Evolutionary conservation across 2,888 invertebrate genomes (phyloP), one percentile per base, ranked within the genome.

Genomic region (Clanis bilineata): DNA sequence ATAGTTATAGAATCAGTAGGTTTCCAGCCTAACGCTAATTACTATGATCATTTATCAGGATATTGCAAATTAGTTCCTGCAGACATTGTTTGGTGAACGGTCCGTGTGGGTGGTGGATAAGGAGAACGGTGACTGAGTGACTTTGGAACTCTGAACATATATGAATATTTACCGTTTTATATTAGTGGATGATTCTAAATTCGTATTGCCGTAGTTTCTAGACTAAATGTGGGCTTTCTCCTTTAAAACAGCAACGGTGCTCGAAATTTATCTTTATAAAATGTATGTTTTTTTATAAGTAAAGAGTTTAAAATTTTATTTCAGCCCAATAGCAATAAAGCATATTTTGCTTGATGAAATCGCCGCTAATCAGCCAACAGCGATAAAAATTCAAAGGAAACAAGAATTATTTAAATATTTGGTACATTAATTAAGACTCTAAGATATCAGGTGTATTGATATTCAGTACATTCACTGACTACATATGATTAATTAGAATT

Each of bases 21-120:
- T 58, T 38, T 25, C 10, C 23, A 47, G 47, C 38, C 23, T 51
- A 7, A 28, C 22, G 15, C 25, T 25, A 39, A 47, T 66, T 69
- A 62, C 56, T 64, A 62, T 25, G 55, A 61, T 58, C 60, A 57
- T 62, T 36, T 61, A 71, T 68, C 70, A 67, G 67, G 70, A 69
- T 60, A 66, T 69, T 64, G 64, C 59, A 63, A 68, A 68, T 69
- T 56, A 65, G 65, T 68, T 69, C 70, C 65, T 67, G 63, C 58
- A 59, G 58, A 56, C 59, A 58, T 54, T 41, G 56, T 56, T 43
- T 56, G 56, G 63, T 58, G 58, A 59, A 62, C 44, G 45, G 61
- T 18, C 60, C 56, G 62, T 58, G 67, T 62, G 60, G 66, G 64
- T 59, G 57, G 64, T 51, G 21, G 44, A 38, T 38, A 58, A 62